These are phyloP conservation scores for Pitangus sulphuratus DNA, from an alignment of 2,797 vertebrate genomes.

Conservation along the genomic window DNA sequence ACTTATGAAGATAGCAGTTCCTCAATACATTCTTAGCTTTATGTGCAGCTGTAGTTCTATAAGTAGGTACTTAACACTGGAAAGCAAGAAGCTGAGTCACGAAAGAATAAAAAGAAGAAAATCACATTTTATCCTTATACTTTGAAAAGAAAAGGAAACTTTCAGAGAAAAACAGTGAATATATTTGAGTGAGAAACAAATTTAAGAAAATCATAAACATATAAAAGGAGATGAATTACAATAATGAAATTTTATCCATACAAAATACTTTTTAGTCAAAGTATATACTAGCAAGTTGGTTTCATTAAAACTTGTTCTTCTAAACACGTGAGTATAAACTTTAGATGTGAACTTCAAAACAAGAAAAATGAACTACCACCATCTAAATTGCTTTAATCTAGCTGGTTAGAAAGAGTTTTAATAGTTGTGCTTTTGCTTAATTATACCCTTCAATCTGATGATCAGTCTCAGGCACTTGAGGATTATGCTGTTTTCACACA, in stretches of 20 bases:
- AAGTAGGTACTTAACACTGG: not conserved
- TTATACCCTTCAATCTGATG: not conserved
- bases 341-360: slow-evolving; percentile 20
- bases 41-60: not conserved
- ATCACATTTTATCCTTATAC: not conserved
- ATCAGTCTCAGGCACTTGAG: not conserved
- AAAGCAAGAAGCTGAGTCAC: not conserved
- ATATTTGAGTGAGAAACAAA: not conserved
- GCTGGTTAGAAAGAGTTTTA: not conserved
- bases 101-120: not conserved
- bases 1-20: not conserved
- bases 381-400: not conserved
- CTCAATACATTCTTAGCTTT: not conserved
- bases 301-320: not conserved
- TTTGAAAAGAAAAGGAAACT: not conserved
- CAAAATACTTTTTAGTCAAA: not conserved
- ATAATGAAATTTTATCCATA: not conserved
- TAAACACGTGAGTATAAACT: not conserved
- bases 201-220: not conserved
- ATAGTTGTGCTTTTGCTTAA: slow-evolving; percentile 5
- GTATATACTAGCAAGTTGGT: not conserved
- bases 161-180: not conserved
- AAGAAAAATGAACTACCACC: not conserved
- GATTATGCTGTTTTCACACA: not conserved
- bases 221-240: not conserved